phyloP scores from a whole-genome alignment of 2,888 invertebrate species.

The Timandra comae region DNA sequence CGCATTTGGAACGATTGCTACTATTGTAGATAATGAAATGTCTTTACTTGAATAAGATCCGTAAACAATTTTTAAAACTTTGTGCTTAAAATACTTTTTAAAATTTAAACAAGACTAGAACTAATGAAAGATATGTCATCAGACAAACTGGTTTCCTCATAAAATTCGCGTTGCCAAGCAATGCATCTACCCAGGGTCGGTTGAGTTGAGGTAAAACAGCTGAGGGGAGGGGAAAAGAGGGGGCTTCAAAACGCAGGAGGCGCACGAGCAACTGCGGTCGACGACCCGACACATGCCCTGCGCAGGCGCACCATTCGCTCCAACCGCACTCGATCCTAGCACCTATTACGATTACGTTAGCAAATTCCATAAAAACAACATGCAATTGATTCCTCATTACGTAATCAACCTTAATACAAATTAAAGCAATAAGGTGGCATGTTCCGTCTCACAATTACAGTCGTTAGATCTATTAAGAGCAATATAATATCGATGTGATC shows the following conservation, averaged over 20 bases:
- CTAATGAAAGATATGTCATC: conserved; percentile 56
- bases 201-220: conserved; percentile 56
- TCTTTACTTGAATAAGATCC: too few species aligned
- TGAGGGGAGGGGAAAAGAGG: conserved; percentile 43
- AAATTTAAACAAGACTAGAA: too few species aligned
- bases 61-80: too few species aligned
- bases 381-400: conserved; percentile 3
- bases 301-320: conserved; percentile 64
- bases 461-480: conserved; percentile 16
- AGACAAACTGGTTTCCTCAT: conserved; percentile 68
- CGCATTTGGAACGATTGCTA: too few species aligned
- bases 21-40: too few species aligned
- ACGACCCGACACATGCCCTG: conserved; percentile 72
- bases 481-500: conserved; percentile 19
- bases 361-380: conserved; percentile 31
- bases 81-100: too few species aligned
- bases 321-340: conserved; percentile 53
- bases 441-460: conserved; percentile 11
- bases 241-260: conserved; percentile 67
- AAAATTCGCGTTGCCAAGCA: conserved; percentile 72
- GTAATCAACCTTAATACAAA: conserved; percentile 7
- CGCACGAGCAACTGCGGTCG: conserved; percentile 70
- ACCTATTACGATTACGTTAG: conserved; percentile 52
- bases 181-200: conserved; percentile 68
- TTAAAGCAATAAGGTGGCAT: too few species aligned